Evolutionary conservation across 1,140 invertebrate genomes (phyloP).

Genomic region (Drosophila serrata): DNA sequence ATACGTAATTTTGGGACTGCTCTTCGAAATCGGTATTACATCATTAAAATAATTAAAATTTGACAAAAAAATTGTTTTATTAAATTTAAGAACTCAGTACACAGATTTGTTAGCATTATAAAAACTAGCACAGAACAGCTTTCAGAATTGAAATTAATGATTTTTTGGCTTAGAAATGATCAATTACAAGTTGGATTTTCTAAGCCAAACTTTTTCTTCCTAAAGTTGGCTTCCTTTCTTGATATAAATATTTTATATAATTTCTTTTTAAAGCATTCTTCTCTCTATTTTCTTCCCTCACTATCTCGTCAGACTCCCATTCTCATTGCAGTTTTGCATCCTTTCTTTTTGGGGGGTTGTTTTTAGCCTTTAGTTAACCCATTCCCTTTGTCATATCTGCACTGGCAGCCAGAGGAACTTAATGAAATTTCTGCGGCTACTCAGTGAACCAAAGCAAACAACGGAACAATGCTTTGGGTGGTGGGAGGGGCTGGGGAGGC

Average conservation of each 20-base stretch:
- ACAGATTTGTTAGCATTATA: too few species aligned
- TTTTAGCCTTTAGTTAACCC: slow-evolving; percentile 34
- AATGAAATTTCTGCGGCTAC: slow-evolving; percentile 80
- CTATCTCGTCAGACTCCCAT: neutral
- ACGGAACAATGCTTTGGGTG: slow-evolving; percentile 54
- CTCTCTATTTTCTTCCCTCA: neutral
- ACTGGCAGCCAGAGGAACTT: slow-evolving; percentile 64
- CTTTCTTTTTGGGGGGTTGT: slow-evolving; percentile 11
- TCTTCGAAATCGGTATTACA: too few species aligned
- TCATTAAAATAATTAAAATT: too few species aligned
- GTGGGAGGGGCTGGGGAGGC: neutral
- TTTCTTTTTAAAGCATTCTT: neutral
- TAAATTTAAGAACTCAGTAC: too few species aligned
- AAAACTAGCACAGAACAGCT: too few species aligned
- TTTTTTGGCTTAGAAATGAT: too few species aligned
- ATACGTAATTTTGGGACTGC: too few species aligned
- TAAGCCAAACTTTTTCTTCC: too few species aligned
- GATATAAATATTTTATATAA: neutral
- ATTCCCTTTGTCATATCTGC: slow-evolving; percentile 72
- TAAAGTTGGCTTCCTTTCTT: too few species aligned
- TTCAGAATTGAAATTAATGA: too few species aligned
- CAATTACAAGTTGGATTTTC: too few species aligned
- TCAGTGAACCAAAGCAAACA: slow-evolving; percentile 62
- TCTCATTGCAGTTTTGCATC: slow-evolving; percentile 42
- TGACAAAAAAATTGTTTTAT: too few species aligned